Conservation (phyloP, 2,797 vertebrate species). For the Myotis myotis region DNA sequence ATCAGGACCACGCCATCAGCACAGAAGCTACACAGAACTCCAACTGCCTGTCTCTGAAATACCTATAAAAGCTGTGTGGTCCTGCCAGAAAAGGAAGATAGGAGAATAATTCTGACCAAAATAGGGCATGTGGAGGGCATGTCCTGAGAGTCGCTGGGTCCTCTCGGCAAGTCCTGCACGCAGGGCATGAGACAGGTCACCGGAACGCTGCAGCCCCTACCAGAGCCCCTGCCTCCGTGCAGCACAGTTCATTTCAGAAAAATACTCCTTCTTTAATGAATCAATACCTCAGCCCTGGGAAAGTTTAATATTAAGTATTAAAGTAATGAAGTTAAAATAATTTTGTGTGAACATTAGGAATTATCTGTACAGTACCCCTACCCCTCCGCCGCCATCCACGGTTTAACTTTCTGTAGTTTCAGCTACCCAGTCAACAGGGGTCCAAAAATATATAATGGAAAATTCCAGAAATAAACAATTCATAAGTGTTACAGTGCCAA, state of each 20-base stretch:
- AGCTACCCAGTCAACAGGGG: not conserved
- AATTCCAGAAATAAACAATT: not conserved
- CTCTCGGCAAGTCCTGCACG: not conserved
- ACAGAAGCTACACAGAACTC: not conserved
- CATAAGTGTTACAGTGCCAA: not conserved
- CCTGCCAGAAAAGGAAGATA: not conserved
- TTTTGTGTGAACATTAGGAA: not conserved
- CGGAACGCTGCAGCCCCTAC: not conserved
- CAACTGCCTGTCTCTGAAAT: not conserved
- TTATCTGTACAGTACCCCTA: not conserved
- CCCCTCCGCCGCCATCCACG: not conserved
- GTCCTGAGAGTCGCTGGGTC: not conserved
- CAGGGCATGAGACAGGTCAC: not conserved
- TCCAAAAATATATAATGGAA: not conserved
- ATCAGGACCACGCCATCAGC: not conserved
- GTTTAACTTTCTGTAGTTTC: not conserved
- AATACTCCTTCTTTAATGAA: not conserved
- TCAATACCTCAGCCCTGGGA: not conserved
- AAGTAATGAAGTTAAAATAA: not conserved
- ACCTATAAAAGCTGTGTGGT: not conserved
- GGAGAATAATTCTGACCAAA: not conserved
- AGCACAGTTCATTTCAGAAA: not conserved
- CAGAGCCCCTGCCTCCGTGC: not conserved
- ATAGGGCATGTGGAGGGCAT: not conserved
- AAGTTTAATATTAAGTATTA: not conserved